Conservation (phyloP, 2,888 invertebrate genomes). For the Muscina levida region DNA sequence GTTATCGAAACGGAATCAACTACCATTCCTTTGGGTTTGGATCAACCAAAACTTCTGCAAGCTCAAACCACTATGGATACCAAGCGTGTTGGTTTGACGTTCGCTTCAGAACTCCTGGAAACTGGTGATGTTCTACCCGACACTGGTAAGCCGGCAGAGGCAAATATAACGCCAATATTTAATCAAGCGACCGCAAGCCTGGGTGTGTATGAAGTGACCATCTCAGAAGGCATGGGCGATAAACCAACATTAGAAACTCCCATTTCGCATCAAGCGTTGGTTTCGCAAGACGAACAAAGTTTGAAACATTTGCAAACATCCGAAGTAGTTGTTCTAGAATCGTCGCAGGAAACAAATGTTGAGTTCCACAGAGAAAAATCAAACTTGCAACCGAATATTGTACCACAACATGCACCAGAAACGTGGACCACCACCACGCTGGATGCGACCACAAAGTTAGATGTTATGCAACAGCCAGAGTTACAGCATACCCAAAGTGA, state of each 20-base stretch:
- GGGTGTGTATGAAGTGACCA: constrained; percentile 70
- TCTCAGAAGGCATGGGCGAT: constrained; percentile 29
- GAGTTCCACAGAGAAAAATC: constrained; percentile 44
- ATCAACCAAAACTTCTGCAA: constrained; percentile 70
- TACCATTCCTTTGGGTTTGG: constrained; percentile 73
- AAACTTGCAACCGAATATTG: constrained; percentile 11
- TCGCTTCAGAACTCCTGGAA: constrained; percentile 70
- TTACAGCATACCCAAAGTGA: constrained; percentile 63
- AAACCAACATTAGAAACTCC: constrained; percentile 31
- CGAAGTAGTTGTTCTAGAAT: constrained; percentile 70
- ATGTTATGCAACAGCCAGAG: constrained; percentile 61
- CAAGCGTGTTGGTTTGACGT: constrained; percentile 72
- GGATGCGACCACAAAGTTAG: constrained; percentile 67
- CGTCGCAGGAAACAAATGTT: constrained; percentile 56
- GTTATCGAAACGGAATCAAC: constrained; percentile 81
- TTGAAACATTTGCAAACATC: constrained; percentile 69
- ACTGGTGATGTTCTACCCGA: constrained; percentile 60
- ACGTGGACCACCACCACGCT: constrained; percentile 69
- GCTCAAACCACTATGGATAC: constrained; percentile 78
- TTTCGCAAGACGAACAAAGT: constrained; percentile 63
- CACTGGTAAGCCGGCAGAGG: not conserved
- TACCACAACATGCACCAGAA: constrained; percentile 58
- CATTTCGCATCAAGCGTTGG: constrained; percentile 21
- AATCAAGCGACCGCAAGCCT: constrained; percentile 54
- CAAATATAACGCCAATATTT: constrained; percentile 43